Conservation (phyloP, 2,888 invertebrate species). For the Hypercompe scribonia region DNA sequence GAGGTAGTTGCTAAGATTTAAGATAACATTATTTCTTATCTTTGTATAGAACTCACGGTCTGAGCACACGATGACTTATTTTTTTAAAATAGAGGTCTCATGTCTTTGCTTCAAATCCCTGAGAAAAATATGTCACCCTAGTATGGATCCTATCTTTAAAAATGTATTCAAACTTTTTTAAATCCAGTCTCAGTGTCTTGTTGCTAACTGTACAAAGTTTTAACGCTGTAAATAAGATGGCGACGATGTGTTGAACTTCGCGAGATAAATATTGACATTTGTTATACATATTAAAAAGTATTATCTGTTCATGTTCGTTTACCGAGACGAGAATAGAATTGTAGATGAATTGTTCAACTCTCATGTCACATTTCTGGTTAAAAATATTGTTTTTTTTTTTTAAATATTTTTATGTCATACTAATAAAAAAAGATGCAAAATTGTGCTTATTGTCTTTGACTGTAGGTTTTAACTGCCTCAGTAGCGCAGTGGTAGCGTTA, state of each 20-base stretch:
- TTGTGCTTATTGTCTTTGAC: too few relatives aligned
- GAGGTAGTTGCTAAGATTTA: too few relatives aligned
- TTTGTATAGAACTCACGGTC: too few relatives aligned
- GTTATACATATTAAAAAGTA: constrained; percentile 4
- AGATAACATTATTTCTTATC: too few relatives aligned
- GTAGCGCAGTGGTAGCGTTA: too few relatives aligned
- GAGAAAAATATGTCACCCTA: background rate
- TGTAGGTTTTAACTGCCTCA: too few relatives aligned
- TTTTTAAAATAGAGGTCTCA: background rate
- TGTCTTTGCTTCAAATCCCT: background rate
- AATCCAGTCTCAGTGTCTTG: background rate
- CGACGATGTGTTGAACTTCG: constrained; percentile 16
- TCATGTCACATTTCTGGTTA: background rate
- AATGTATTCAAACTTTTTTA: background rate
- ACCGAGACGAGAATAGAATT: background rate
- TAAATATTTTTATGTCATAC: too few relatives aligned
- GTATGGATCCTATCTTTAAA: background rate
- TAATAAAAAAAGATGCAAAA: too few relatives aligned
- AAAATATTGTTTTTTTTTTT: background rate
- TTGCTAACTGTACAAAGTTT: constrained; percentile 8
- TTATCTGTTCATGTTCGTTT: constrained; percentile 13
- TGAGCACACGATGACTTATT: too few relatives aligned
- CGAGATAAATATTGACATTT: constrained; percentile 21
- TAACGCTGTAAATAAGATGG: constrained; percentile 12
- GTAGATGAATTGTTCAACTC: background rate